Base-by-base conservation (phyloP, 2,888 invertebrate species). In the Vesta saturnalis region DNA sequence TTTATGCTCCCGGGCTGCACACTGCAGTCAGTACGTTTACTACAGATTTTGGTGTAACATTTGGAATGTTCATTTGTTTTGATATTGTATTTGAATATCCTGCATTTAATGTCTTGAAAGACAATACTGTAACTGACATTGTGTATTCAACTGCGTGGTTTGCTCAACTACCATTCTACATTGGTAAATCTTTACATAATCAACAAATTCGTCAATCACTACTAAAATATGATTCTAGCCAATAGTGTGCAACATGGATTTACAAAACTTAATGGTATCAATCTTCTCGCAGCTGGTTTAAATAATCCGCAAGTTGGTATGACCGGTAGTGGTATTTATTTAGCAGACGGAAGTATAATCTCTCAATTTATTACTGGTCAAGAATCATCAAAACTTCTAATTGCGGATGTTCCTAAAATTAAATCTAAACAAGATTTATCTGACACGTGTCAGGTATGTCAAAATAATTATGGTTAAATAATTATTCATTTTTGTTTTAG, bases 11-110 rank as follows among this genome's bases (percentile, higher is more conserved):
- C 0, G 77, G 77, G 14, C 70, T 69, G 15, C 90, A 92, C 56
- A 74, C 88, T 1, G 87, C 88, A 0, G 15, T 15, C 8, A 15
- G 15, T 56, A 83, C 87, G 4, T 94, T 95, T 76, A 83, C 82
- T 1, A 92, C 94, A 0, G 94, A 94, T 80, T 94, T 94, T 77
- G 91, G 91, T 10, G 91, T 93, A 0, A 89, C 87, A 6, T 94
- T 95, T 79, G 95, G 94, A 0, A 89, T 92, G 72, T 91, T 93
- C 79, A 90, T 91, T 54, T 95, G 95, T 82, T 95, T 94, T 79
- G 96, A 96, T 80, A 88, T 95, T 6, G 81, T 94, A 73, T 95
- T 93, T 83, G 87, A 90, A 75, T 85, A 87, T 3, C 94, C 95
- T 0, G 87, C 90, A 0, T 83, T 91, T 6, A 86, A 87, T 70